Base-by-base conservation (phyloP, 2,113 vertebrate species). In the Proterorhinus semilunaris region DNA sequence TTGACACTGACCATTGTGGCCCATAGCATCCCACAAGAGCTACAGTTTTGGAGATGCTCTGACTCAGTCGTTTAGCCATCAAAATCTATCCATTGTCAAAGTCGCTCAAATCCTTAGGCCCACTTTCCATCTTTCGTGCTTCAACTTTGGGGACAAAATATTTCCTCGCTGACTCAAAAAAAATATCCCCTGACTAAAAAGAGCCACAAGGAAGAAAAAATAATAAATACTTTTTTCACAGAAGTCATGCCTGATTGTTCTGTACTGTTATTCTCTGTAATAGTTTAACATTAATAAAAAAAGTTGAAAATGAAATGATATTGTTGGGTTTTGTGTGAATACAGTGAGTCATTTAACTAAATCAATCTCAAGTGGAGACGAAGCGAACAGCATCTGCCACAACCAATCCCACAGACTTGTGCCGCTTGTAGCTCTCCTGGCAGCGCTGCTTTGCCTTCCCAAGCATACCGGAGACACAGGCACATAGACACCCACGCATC, bases 401-500 rank as follows among this genome's bases (percentile, higher is more conserved):
- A 78, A 57, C 61, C 50, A 59, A 59, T 77, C 52, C 64, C 61
- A 58, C 13, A 69, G 70, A 82, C 65, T 54, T 65, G 10, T 57
- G 12, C 10, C 13, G 50, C 67, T 69, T 21, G 68, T 54, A 67
- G 79, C 71, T 65, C 36, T 69, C 49, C 72, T 59, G 68, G 69
- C 72, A 68, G 67, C 71, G 45, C 62, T 27, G 48, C 16, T 71
- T 72, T 73, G 50, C 47, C 59, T 72, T 66, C 49, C 47, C 57
- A 61, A 66, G 65, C 55, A 58, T 71, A 42, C 62, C 42, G 36
- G 10, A 45, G 44, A 7, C 46, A 44, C 36, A 36, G 45, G 46
- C 8, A 53, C 47, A 62, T 47, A 9, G 6, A 45, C 15, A 12
- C 36, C 52, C 13, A 49, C n/a, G n/a, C 45, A 63, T 3, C 52